Percentiles rank a stretch among this genome's conserved stretches.
phyloP scores from a whole-genome alignment of 2,113 vertebrate genomes.

The Elaphurus davidianus region DNA sequence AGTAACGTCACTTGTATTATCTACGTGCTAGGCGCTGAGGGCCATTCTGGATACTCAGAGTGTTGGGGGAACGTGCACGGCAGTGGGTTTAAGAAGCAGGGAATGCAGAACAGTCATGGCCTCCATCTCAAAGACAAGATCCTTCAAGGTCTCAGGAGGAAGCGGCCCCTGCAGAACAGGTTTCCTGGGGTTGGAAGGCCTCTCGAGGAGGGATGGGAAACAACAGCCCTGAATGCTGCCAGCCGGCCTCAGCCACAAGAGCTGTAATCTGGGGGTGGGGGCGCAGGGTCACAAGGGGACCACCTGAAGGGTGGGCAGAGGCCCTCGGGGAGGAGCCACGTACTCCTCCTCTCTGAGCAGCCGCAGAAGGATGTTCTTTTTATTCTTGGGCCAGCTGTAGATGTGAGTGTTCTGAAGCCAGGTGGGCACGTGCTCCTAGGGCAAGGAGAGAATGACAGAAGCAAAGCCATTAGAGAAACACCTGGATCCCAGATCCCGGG shows the following conservation, averaged over 20 bases:
- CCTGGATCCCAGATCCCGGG: constrained; percentile 28
- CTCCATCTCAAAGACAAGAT: not conserved
- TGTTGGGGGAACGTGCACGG: not conserved
- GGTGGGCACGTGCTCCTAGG: constrained; percentile 90
- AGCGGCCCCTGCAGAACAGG: not conserved
- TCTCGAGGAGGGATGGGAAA: not conserved
- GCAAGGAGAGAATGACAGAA: not conserved
- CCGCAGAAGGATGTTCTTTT: constrained; percentile 90
- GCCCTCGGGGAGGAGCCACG: constrained; percentile 83
- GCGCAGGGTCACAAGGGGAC: constrained; percentile 78
- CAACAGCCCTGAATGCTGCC: constrained; percentile 33
- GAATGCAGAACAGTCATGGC: not conserved
- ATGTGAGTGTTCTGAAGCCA: constrained; percentile 95
- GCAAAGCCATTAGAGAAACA: constrained; percentile 27
- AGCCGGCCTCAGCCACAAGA: constrained; percentile 53
- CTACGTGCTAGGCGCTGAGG: constrained; percentile 38
- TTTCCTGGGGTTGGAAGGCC: not conserved
- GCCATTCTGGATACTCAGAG: not conserved
- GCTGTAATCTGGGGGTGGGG: not conserved
- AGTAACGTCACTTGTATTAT: constrained; percentile 42
- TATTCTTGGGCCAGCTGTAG: constrained; percentile 92
- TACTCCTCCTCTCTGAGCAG: constrained; percentile 93
- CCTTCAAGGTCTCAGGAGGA: not conserved
- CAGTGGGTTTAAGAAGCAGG: constrained; percentile 32
- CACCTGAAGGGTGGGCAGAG: constrained; percentile 90